These are phyloP conservation scores for Melipona quadrifasciata DNA, from an alignment of 1,140 invertebrate species.

Conservation along the genomic window DNA sequence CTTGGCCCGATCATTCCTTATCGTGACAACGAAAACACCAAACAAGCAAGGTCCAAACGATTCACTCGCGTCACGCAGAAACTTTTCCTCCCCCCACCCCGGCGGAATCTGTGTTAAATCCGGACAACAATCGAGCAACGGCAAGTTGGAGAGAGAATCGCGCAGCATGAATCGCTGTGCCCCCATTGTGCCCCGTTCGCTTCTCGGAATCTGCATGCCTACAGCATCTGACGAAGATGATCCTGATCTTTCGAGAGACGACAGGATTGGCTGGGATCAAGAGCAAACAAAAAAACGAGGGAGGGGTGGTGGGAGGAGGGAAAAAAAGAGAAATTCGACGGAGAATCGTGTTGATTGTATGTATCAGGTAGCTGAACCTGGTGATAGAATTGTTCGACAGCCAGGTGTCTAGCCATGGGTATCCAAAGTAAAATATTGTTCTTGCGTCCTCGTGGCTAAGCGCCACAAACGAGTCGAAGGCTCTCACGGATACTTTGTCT, in stretches of 20 bases:
- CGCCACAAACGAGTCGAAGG: slow-evolving; percentile 62
- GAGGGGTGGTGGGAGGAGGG: no score
- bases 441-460: slow-evolving; percentile 66
- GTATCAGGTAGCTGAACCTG: slow-evolving; percentile 36
- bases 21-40: no score
- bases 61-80: background rate
- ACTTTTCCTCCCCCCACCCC: background rate
- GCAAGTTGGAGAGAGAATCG: slow-evolving; percentile 1
- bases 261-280: background rate
- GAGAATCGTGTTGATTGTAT: slow-evolving; percentile 32
- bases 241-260: slow-evolving; percentile 23
- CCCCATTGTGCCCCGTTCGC: slow-evolving; percentile 1
- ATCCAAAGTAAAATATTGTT: slow-evolving; percentile 79
- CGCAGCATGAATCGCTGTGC: background rate
- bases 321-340: background rate
- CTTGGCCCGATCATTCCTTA: background rate
- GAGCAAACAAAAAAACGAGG: background rate
- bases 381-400: slow-evolving; percentile 60
- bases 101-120: background rate
- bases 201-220: slow-evolving; percentile 5
- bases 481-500: slow-evolving; percentile 62
- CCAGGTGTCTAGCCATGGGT: slow-evolving; percentile 72
- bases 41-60: background rate
- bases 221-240: slow-evolving; percentile 34
- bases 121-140: background rate